phyloP scores from a whole-genome alignment of 2,888 invertebrate genomes.

The Busseola fusca region DNA sequence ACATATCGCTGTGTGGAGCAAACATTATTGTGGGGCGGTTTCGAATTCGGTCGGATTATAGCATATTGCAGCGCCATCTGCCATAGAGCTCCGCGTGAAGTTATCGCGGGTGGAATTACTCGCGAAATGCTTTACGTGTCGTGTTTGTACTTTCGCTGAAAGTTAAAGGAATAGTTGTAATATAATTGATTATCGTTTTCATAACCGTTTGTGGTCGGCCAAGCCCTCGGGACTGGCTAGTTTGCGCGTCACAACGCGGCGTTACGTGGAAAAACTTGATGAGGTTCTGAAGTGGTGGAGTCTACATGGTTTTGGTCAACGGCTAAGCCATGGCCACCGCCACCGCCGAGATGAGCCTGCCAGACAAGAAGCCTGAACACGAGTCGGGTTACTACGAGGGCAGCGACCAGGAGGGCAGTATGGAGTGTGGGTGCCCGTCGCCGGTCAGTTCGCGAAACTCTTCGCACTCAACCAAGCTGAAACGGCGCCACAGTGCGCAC shows the following conservation, averaged over 20 bases:
- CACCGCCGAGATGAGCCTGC: constrained; percentile 89
- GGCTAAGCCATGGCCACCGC: constrained; percentile 86
- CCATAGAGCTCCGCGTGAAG: constrained; percentile 74
- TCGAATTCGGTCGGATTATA: constrained; percentile 67
- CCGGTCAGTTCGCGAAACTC: constrained; percentile 85
- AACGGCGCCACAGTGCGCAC: constrained; percentile 80
- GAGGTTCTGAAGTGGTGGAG: constrained; percentile 64
- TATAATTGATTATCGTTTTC: constrained; percentile 65
- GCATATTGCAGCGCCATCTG: constrained; percentile 80
- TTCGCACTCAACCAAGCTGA: constrained; percentile 82
- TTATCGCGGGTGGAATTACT: constrained; percentile 76
- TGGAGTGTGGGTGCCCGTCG: constrained; percentile 87
- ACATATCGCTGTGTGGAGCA: constrained; percentile 59
- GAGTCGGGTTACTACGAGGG: constrained; percentile 96
- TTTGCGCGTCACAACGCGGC: constrained; percentile 42
- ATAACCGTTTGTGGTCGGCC: constrained; percentile 48
- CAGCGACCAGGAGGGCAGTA: constrained; percentile 90
- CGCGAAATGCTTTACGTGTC: constrained; percentile 86
- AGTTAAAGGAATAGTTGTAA: constrained; percentile 71
- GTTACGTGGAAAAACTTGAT: constrained; percentile 57
- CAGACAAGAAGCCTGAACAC: constrained; percentile 91
- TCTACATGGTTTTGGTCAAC: constrained; percentile 83
- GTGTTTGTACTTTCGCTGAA: constrained; percentile 81
- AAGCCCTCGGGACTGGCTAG: constrained; percentile 28
- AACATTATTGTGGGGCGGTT: constrained; percentile 54